phyloP scores from a whole-genome alignment of 2,797 vertebrate species.

The Trichosurus vulpecula region DNA sequence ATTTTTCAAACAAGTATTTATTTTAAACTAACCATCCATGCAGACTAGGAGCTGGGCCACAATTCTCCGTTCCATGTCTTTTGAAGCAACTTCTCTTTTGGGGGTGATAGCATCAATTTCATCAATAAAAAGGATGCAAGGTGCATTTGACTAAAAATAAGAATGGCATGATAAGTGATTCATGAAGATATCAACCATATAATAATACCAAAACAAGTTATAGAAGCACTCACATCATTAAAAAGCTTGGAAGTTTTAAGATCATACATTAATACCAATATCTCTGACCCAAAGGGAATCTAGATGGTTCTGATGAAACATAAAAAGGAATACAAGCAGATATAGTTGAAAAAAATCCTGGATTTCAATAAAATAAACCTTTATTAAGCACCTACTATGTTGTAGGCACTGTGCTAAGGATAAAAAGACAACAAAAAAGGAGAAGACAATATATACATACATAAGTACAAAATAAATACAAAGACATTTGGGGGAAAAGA shows the following conservation, averaged over 20 bases:
- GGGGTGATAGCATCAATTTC: conserved; percentile 98
- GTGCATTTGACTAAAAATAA: conserved; percentile 88
- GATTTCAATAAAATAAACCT: not conserved
- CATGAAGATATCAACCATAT: not conserved
- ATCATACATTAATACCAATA: not conserved
- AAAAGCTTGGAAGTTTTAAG: conserved; percentile 22
- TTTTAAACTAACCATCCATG: conserved; percentile 92
- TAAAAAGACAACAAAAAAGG: not conserved
- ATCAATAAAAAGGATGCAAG: conserved; percentile 96
- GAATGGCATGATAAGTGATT: conserved; percentile 24
- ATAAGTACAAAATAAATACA: not conserved
- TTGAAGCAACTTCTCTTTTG: conserved; percentile 95
- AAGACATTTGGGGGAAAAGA: not conserved
- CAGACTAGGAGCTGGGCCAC: conserved; percentile 97
- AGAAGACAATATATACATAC: not conserved
- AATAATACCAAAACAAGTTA: not conserved
- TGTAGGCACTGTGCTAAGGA: not conserved
- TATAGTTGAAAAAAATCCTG: not conserved
- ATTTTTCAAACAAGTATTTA: not conserved
- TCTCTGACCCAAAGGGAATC: not conserved
- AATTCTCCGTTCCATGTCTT: conserved; percentile 99
- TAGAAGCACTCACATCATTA: not conserved
- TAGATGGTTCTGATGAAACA: not conserved
- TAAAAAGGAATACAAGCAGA: not conserved
- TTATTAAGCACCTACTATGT: not conserved